These are phyloP conservation scores for Eleginops maclovinus DNA, from an alignment of 2,113 vertebrate genomes.

Conservation along the genomic window DNA sequence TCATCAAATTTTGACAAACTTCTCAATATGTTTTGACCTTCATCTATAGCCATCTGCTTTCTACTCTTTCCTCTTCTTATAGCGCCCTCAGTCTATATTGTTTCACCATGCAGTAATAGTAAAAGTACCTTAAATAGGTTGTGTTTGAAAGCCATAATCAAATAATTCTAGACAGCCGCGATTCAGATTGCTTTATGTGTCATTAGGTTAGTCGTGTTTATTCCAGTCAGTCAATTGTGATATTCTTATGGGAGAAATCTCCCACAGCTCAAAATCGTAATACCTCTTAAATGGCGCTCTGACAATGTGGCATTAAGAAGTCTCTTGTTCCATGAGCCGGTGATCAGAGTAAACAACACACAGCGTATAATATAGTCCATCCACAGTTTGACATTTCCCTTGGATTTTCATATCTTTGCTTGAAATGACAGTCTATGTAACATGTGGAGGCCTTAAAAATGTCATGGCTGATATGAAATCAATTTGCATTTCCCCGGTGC, in stretches of 20 bases:
- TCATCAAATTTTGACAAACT: slow-evolving; percentile 99
- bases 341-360: slow-evolving; percentile 83
- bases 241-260: slow-evolving; percentile 40
- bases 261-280: slow-evolving; percentile 52
- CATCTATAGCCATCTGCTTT: slow-evolving; percentile 97
- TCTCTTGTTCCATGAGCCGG: slow-evolving; percentile 72
- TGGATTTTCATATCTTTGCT: slow-evolving; percentile 83
- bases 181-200: background rate
- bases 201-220: background rate
- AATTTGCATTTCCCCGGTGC: slow-evolving; percentile 87
- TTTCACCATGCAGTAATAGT: slow-evolving; percentile 28
- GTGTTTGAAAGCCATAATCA: slow-evolving; percentile 7
- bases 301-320: slow-evolving; percentile 77
- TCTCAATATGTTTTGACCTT: slow-evolving; percentile 97
- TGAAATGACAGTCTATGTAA: slow-evolving; percentile 84
- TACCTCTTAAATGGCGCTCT: slow-evolving; percentile 64
- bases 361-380: slow-evolving; percentile 71
- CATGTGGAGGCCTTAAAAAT: slow-evolving; percentile 84
- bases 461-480: slow-evolving; percentile 87
- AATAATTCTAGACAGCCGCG: slow-evolving; percentile 2
- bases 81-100: slow-evolving; percentile 62
- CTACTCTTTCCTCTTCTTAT: slow-evolving; percentile 84
- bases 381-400: slow-evolving; percentile 85
- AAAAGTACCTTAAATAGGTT: slow-evolving; percentile 20
- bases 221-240: slow-evolving; percentile 32